phyloP scores from a whole-genome alignment of 2,797 vertebrate species.

The Phalloptychus januarius region DNA sequence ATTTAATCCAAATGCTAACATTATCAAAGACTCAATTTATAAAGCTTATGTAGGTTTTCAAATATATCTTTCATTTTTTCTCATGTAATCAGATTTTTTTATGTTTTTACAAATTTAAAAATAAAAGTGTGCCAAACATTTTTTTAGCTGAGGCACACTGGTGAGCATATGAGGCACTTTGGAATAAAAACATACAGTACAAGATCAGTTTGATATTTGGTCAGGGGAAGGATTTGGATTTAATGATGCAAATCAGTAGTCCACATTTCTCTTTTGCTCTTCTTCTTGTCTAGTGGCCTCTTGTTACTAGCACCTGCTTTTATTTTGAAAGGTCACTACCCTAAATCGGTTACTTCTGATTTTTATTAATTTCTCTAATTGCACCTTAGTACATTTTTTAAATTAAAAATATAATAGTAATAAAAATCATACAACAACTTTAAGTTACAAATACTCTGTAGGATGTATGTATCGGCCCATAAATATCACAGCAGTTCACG shows the following conservation, averaged over 20 bases:
- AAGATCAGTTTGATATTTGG: slow-evolving; percentile 19
- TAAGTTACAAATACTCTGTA: neutral
- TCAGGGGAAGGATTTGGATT: slow-evolving; percentile 15
- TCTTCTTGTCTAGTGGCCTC: neutral
- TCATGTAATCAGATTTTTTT: slow-evolving; percentile 4
- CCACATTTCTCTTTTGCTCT: neutral
- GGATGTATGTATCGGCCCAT: neutral
- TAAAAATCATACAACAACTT: neutral
- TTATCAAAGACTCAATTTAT: neutral
- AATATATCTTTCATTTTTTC: slow-evolving; percentile 6
- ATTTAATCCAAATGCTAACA: neutral
- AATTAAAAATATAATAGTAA: neutral
- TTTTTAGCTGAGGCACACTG: slow-evolving; percentile 38
- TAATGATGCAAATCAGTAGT: neutral
- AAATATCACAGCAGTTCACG: neutral
- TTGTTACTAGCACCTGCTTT: neutral
- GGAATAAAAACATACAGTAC: slow-evolving; percentile 10
- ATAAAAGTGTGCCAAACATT: neutral
- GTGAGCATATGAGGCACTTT: slow-evolving; percentile 54
- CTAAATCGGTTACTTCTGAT: neutral
- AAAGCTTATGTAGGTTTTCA: slow-evolving; percentile 4
- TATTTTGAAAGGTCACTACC: neutral
- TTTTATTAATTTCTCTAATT: neutral
- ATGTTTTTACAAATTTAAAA: neutral
- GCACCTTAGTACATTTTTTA: neutral